Conservation (phyloP, 2,797 vertebrate species). For the Hoplostethus mediterraneus region DNA sequence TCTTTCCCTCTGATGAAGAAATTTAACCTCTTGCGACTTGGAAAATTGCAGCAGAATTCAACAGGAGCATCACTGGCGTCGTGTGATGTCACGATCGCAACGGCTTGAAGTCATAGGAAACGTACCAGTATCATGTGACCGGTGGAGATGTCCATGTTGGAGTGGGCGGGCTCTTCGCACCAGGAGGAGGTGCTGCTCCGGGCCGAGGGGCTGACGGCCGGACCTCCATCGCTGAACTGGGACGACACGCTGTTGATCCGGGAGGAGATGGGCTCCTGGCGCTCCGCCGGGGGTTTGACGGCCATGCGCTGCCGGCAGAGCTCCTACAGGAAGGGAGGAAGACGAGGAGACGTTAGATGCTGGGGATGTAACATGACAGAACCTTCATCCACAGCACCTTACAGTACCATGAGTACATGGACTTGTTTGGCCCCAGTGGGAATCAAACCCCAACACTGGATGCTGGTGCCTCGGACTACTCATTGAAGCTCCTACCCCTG, state of each 20-base stretch:
- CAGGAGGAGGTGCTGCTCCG: constrained; percentile 95
- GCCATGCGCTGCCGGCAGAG: constrained; percentile 97
- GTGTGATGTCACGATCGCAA: constrained; percentile 82
- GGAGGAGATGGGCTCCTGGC: constrained; percentile 87
- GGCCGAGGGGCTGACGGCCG: constrained; percentile 89
- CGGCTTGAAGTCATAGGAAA: constrained; percentile 7
- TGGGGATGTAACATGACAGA: neutral
- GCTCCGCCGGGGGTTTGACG: constrained; percentile 86
- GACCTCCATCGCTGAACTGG: constrained; percentile 95
- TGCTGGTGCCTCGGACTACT: too few species aligned
- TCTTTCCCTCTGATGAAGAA: too few species aligned
- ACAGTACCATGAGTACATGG: too few species aligned
- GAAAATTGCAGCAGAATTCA: neutral
- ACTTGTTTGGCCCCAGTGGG: too few species aligned
- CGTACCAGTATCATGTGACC: constrained; percentile 99
- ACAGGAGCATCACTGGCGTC: too few species aligned
- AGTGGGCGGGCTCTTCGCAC: constrained; percentile 94
- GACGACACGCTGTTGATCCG: constrained; percentile 95
- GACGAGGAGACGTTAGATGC: constrained; percentile 3
- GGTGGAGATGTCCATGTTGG: constrained; percentile 99
- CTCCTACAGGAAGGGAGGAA: constrained; percentile 82
- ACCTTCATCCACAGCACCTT: neutral
- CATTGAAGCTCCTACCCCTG: too few species aligned
- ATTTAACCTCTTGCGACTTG: too few species aligned
- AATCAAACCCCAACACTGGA: too few species aligned